A percentile compares a stretch with the other conserved stretches of the same genome.
Conservation (phyloP, 1,140 invertebrate species). For the Acyrthosiphon pisum region DNA sequence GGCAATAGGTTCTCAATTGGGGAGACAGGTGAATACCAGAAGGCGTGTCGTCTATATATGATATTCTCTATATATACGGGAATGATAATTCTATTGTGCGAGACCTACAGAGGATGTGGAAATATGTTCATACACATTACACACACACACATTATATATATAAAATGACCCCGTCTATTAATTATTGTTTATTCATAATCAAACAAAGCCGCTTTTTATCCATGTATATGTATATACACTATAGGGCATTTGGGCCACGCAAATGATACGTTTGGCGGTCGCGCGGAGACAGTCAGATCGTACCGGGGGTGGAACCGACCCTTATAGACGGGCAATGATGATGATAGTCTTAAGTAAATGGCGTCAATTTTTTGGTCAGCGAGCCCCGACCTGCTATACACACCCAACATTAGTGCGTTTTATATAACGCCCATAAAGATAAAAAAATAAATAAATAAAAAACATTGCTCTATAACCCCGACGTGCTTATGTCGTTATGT, state of each 20-base stretch:
- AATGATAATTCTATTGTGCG: slow-evolving; percentile 9
- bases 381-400: not conserved
- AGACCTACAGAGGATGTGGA: not conserved
- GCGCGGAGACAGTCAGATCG: slow-evolving; percentile 35
- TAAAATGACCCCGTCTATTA: not conserved
- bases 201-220: slow-evolving; percentile 2
- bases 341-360: slow-evolving; percentile 57
- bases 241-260: not conserved
- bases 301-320: slow-evolving; percentile 51
- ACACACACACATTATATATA: not conserved
- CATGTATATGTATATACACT: slow-evolving; percentile 6
- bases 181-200: slow-evolving; percentile 54
- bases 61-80: not conserved
- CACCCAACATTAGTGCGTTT: slow-evolving; percentile 46
- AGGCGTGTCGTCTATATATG: slow-evolving; percentile 1
- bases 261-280: slow-evolving; percentile 54
- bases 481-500: slow-evolving; percentile 52
- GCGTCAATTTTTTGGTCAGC: slow-evolving; percentile 56
- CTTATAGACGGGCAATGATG: slow-evolving; percentile 40
- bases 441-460: slow-evolving; percentile 36
- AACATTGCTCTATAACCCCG: slow-evolving; percentile 41
- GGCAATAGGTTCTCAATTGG: not conserved
- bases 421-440: slow-evolving; percentile 29
- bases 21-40: slow-evolving; percentile 41
- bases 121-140: not conserved